phyloP scores from a whole-genome alignment of 2,113 vertebrate genomes.

The Recurvirostra avosetta region DNA sequence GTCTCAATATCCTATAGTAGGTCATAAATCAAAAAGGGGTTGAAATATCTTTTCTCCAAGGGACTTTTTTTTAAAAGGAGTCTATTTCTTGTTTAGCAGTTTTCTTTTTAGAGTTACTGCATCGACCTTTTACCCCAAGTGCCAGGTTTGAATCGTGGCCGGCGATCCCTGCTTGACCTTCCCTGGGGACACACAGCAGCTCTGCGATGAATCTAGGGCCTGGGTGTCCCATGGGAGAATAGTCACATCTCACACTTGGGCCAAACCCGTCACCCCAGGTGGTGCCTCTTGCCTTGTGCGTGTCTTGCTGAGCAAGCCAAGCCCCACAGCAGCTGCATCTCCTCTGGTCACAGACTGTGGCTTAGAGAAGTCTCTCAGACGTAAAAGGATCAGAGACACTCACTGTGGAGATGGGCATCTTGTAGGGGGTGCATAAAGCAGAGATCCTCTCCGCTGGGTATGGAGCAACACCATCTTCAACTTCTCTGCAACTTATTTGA shows the following conservation, averaged over 20 bases:
- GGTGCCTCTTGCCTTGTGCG: not conserved
- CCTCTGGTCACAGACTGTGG: not conserved
- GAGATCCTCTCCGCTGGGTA: not conserved
- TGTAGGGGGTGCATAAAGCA: not conserved
- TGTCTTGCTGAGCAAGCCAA: not conserved
- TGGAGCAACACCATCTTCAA: not conserved
- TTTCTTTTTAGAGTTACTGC: constrained; percentile 32
- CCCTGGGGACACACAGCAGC: not conserved
- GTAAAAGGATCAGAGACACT: not conserved
- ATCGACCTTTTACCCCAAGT: not conserved
- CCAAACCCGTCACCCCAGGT: not conserved
- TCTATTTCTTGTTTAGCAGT: constrained; percentile 47
- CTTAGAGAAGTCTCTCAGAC: not conserved
- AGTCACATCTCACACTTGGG: not conserved
- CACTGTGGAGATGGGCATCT: not conserved
- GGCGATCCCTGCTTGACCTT: not conserved
- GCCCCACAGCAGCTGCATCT: not conserved
- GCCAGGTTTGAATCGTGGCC: not conserved
- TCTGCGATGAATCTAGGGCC: not conserved
- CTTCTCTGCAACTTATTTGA: not conserved
- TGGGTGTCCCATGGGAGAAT: rapidly evolving
- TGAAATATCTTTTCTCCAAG: constrained; percentile 58
- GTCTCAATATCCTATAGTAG: constrained; percentile 70
- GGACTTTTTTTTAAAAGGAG: constrained; percentile 21
- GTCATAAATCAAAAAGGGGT: constrained; percentile 68